Conservation (phyloP, 2,888 invertebrate genomes). For the Ophion ventricosus region DNA sequence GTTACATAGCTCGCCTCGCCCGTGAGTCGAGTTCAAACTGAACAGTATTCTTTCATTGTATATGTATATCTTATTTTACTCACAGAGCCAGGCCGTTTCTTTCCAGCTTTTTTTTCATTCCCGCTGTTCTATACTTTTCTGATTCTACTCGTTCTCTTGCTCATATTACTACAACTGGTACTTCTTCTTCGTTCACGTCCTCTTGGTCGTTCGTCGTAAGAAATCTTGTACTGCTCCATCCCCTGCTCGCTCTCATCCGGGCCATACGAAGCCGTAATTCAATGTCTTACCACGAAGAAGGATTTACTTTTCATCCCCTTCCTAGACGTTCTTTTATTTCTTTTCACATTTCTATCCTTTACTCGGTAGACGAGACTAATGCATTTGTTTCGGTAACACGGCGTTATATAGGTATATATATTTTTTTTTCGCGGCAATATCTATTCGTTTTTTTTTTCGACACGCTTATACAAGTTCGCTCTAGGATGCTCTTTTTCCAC, state of each 20-base stretch:
- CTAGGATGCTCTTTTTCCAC: background rate
- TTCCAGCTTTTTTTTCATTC: too few species aligned
- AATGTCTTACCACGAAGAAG: slow-evolving; percentile 60
- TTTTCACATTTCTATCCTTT: slow-evolving; percentile 34
- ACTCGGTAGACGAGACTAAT: slow-evolving; percentile 45
- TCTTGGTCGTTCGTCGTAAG: too few species aligned
- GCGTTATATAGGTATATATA: slow-evolving; percentile 19
- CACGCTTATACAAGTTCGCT: slow-evolving; percentile 9
- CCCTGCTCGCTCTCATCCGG: background rate
- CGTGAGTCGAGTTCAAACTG: too few species aligned
- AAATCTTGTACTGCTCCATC: slow-evolving; percentile 51
- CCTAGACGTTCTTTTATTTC: slow-evolving; percentile 22
- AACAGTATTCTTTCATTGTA: too few species aligned
- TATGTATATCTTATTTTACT: too few species aligned
- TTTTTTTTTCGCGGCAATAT: slow-evolving; percentile 5
- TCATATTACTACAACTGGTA: slow-evolving; percentile 33
- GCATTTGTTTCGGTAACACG: slow-evolving; percentile 55
- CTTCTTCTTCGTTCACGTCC: slow-evolving; percentile 47
- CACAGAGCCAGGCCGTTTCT: too few species aligned
- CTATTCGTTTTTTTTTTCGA: slow-evolving; percentile 1
- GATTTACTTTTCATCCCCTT: slow-evolving; percentile 57
- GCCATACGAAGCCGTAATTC: slow-evolving; percentile 57
- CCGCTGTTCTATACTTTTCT: too few species aligned
- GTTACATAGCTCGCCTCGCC: too few species aligned
- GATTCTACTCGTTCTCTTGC: slow-evolving; percentile 37